A percentile compares a stretch with the other conserved stretches of the same genome.
Conservation (phyloP, 92 coral and sea anemone species). For the Palythoa heliodiscus region DNA sequence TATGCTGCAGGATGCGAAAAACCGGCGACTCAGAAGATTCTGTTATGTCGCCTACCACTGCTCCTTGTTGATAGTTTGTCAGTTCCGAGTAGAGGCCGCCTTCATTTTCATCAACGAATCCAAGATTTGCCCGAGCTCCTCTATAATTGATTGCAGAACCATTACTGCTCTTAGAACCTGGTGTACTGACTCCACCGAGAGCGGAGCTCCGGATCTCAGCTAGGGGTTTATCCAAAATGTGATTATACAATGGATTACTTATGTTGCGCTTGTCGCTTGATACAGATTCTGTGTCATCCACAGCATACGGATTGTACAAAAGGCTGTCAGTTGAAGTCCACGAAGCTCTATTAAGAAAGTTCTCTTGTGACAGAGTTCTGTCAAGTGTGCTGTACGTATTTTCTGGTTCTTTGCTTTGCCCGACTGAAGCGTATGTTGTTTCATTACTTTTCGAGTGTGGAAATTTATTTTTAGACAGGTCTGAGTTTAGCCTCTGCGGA, state of each 20-base stretch:
- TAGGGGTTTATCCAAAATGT: not conserved
- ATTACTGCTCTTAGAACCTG: not conserved
- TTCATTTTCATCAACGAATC: constrained; percentile 14
- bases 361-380: constrained; percentile 32
- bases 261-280: constrained; percentile 4
- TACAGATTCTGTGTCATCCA: constrained; percentile 17
- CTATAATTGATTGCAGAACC: not conserved
- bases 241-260: constrained; percentile 28
- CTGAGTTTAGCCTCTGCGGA: not conserved
- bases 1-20: not conserved
- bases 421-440: constrained; percentile 5
- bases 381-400: constrained; percentile 23
- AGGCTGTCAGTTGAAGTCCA: constrained; percentile 31
- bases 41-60: not conserved
- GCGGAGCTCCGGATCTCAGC: not conserved
- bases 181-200: not conserved
- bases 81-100: constrained; percentile 24
- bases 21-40: not conserved
- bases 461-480: no score
- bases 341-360: constrained; percentile 29
- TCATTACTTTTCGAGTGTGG: not conserved
- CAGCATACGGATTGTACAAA: constrained; percentile 37
- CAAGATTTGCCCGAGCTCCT: constrained; percentile 6
- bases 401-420: constrained; percentile 2
- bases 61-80: constrained; percentile 6